Evolutionary conservation across 2,113 vertebrate species (phyloP), one percentile per base, ranked within the genome.

Genomic region (Mustelus asterias): DNA sequence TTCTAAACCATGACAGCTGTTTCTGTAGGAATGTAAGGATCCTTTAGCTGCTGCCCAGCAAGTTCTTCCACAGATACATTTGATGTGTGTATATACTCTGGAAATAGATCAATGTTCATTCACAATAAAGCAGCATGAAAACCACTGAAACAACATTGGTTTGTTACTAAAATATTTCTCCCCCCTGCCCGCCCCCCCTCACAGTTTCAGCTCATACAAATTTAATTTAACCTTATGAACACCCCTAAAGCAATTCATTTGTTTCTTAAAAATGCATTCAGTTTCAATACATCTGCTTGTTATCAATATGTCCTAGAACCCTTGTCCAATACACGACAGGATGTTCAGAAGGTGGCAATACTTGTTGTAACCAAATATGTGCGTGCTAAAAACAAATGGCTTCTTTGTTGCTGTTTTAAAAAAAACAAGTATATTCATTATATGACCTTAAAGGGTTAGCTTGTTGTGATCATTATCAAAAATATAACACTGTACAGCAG

Each of bases 1-100:
- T 70, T 95, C 94, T 33, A 95, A 95, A 76, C 69, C 44, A 72
- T 95, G 94, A 72, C 94, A 95, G 94, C 94, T 95, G 94, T 41
- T 94, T 26, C 70, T 69, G 94, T 72, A 69, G 69, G 93, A 95
- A 72, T 60, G 93, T 13, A 72, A 92, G 24, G 67, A 54, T 72
- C 94, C 94, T 48, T 29, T 95, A 29, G 41, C 94, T 44, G 48
- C 88, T 90, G 88, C 54, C 54, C 58, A 48, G 94, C 69, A 33
- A 95, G 41, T 44, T 54, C 67, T 70, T 54, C 26, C 67, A 94
- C 41, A 54, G 67, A 69, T 29, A 20, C 20, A 69, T 67, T 94
- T 94, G n/a, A 14, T 67, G 11, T 18, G 33, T 94, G 90, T 94
- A 41, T 37, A 7, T 33, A 1, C 65, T 60, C 8, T 92, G 33